Percentiles rank a stretch among this genome's conserved stretches.
phyloP scores from a whole-genome alignment of 2,888 invertebrate species.

The Polyommatus iphigenia region DNA sequence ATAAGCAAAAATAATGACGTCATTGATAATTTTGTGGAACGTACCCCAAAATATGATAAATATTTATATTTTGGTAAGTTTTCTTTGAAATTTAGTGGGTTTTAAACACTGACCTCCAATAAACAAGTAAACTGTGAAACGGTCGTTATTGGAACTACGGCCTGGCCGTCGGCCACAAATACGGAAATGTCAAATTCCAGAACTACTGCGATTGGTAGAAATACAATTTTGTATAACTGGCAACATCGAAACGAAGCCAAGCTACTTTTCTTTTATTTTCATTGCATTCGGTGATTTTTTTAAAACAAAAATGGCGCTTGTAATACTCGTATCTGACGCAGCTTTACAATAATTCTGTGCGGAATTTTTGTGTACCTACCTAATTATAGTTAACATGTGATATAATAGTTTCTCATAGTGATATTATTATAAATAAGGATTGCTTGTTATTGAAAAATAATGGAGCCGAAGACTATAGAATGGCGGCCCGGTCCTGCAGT shows the following conservation, averaged over 20 bases:
- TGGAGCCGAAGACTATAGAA: slow-evolving; percentile 63
- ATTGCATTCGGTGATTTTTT: not conserved
- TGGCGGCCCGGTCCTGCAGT: slow-evolving; percentile 73
- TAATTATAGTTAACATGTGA: slow-evolving; percentile 42
- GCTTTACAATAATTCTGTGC: slow-evolving; percentile 34
- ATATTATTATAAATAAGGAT: slow-evolving; percentile 37
- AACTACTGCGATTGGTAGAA: too few species aligned
- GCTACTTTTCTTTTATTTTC: not conserved
- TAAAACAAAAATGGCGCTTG: slow-evolving; percentile 12
- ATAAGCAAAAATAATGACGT: too few species aligned
- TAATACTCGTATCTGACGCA: not conserved
- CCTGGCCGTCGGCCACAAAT: too few species aligned
- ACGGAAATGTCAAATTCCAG: too few species aligned
- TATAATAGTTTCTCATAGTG: slow-evolving; percentile 45
- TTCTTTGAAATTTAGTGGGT: too few species aligned
- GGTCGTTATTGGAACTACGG: too few species aligned
- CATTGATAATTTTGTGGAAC: too few species aligned
- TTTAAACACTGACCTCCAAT: too few species aligned
- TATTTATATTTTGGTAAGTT: too few species aligned
- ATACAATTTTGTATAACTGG: not conserved
- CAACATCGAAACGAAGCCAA: not conserved
- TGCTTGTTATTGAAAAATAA: slow-evolving; percentile 47
- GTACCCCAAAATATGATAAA: too few species aligned
- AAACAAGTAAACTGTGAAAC: too few species aligned
- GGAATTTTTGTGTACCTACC: not conserved